These are phyloP conservation scores for Leptocoma aspasia DNA, from an alignment of 2,113 vertebrate genomes.

Conservation along the genomic window DNA sequence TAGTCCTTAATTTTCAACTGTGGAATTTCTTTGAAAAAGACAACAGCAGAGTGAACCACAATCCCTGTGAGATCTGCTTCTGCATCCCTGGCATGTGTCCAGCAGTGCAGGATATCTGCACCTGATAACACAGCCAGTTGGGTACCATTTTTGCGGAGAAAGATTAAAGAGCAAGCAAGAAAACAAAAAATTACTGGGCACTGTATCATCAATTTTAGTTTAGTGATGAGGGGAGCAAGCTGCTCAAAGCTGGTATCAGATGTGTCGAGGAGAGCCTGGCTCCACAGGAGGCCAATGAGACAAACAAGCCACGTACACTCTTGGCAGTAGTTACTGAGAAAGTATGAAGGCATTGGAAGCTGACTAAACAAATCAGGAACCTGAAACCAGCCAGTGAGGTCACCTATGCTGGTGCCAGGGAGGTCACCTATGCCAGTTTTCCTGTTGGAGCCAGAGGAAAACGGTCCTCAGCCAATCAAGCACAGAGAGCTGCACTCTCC, in stretches of 20 bases:
- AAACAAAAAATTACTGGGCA: background rate
- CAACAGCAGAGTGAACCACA: background rate
- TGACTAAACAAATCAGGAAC: slow-evolving; percentile 9
- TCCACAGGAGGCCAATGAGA: background rate
- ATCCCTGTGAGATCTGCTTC: background rate
- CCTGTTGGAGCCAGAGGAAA: background rate
- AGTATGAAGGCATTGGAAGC: background rate
- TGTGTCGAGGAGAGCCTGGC: background rate
- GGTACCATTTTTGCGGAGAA: background rate
- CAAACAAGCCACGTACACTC: background rate
- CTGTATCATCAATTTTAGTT: background rate
- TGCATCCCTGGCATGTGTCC: background rate
- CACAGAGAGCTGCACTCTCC: background rate
- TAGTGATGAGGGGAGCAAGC: background rate
- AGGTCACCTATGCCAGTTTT: background rate
- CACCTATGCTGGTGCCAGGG: background rate
- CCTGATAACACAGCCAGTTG: background rate
- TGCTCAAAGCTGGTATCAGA: background rate
- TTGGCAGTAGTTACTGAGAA: background rate
- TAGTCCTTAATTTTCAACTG: background rate
- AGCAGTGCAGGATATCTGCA: background rate
- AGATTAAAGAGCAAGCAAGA: background rate
- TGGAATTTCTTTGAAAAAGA: background rate
- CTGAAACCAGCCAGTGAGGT: background rate
- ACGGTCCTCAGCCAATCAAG: background rate